phyloP scores from a whole-genome alignment of 2,797 vertebrate genomes.

The Sebastolobus altivelis region DNA sequence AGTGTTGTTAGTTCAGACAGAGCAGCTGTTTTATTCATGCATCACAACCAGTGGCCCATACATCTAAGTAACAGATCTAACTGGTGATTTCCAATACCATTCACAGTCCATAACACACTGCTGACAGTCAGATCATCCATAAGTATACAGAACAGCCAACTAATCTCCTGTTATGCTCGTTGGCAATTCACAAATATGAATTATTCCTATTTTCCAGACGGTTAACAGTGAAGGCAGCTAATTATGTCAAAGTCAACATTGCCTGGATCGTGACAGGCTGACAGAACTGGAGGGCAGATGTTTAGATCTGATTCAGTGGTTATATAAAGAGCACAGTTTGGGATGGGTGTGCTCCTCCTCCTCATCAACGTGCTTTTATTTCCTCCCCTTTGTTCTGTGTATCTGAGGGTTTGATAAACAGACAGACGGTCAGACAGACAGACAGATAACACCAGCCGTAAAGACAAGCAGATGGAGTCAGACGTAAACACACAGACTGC shows the following conservation, averaged over 20 bases:
- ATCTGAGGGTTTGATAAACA: conserved; percentile 16
- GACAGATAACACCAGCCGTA: conserved; percentile 39
- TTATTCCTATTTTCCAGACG: conserved; percentile 26
- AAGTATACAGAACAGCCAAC: neutral
- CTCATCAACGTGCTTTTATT: conserved; percentile 20
- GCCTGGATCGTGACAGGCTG: neutral
- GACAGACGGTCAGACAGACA: conserved; percentile 27
- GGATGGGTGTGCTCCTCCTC: neutral
- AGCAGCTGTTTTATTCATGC: neutral
- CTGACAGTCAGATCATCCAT: neutral
- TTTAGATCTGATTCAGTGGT: conserved; percentile 37
- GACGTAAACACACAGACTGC: conserved; percentile 41
- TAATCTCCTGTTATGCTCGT: neutral
- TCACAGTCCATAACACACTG: neutral
- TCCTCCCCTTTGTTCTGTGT: conserved; percentile 35
- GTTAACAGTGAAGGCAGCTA: conserved; percentile 10
- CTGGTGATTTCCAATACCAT: neutral
- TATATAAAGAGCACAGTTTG: neutral
- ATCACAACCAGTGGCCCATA: neutral
- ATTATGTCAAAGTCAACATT: conserved; percentile 19
- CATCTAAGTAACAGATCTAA: neutral
- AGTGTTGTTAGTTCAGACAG: neutral
- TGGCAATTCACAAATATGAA: conserved; percentile 16
- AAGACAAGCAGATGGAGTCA: conserved; percentile 54
- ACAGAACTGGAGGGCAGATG: conserved; percentile 11